Evolutionary conservation across 2,888 invertebrate genomes (phyloP), one percentile per base, ranked within the genome.

Genomic region (Tiliacea citrago): DNA sequence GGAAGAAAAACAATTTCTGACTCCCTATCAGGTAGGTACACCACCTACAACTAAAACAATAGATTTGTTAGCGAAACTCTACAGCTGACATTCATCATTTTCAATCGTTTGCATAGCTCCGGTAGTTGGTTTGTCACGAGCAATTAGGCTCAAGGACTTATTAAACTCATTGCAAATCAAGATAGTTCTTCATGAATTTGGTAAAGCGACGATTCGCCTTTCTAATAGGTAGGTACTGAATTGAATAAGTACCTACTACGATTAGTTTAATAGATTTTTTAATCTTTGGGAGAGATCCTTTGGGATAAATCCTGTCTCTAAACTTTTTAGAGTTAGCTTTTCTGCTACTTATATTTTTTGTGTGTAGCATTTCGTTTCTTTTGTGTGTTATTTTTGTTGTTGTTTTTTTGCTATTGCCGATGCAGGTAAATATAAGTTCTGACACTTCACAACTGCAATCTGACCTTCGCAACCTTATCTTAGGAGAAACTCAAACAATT

Each of bases 121-220:
- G 67, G 65, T 77, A 76, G 71, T 68, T 76, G 35, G 62, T 55
- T 75, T 57, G 60, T 80, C 75, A 80, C 69, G 81, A 72, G 53
- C 72, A 83, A 81, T 83, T 77, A 83, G 57, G 62, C 77, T 66
- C 77, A 83, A 83, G 77, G 74, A 77, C 73, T 60, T 77, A 68
- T 77, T 65, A 83, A 74, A 49, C 73, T 69, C 39, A 77, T 55
- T 81, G 61, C 72, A 70, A 77, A 72, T 74, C 57, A 74, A 72
- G 68, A 68, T 70, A 53, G 62, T 42, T 58, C 58, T 79, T 45
- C 53, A 66, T 76, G 29, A 57, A 69, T 53, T 70, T 65, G 24
- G 55, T 65, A 21, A 53, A 62, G 16, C 29, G 53, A 62, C 66
- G 45, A 78, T 57, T 74, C 45, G 47, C 62, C 74, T 69, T 75